Evolutionary conservation across 1,140 invertebrate species (phyloP).

Genomic region (Bombus waltoni): DNA sequence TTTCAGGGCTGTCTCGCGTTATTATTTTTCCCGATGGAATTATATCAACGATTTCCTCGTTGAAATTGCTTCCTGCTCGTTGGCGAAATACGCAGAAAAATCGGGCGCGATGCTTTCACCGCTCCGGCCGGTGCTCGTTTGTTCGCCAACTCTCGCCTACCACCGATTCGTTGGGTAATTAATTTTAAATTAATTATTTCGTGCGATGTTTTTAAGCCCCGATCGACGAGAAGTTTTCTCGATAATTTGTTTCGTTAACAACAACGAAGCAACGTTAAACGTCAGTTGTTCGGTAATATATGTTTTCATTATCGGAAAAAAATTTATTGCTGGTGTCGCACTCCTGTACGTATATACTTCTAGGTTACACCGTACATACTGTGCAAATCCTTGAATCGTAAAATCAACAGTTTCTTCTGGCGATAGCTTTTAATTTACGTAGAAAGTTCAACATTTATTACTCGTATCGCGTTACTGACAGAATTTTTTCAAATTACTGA

Average conservation of each 20-base stretch:
- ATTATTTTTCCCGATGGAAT: conserved; percentile 73
- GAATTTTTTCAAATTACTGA: no score
- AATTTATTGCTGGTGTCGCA: no score
- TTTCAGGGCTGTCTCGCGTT: conserved; percentile 48
- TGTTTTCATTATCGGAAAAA: neutral
- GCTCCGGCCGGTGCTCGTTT: neutral
- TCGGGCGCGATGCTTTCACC: conserved; percentile 29
- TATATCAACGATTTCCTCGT: conserved; percentile 75
- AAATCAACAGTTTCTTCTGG: no score
- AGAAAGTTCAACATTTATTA: no score
- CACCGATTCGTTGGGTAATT: conserved; percentile 5
- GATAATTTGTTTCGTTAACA: neutral
- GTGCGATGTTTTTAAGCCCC: neutral
- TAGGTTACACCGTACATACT: no score
- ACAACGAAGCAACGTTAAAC: neutral
- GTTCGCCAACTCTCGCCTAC: neutral
- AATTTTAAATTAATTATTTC: conserved; percentile 29
- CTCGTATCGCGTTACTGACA: no score
- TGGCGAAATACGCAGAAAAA: conserved; percentile 54
- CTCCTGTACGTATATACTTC: no score
- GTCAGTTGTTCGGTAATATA: neutral
- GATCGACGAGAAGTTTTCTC: neutral
- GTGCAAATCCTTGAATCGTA: no score
- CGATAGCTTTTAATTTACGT: no score
- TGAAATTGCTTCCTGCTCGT: conserved; percentile 72